These are phyloP conservation scores for Pycnomerus fuliginosus DNA, from an alignment of 2,888 invertebrate species.

Conservation along the genomic window DNA sequence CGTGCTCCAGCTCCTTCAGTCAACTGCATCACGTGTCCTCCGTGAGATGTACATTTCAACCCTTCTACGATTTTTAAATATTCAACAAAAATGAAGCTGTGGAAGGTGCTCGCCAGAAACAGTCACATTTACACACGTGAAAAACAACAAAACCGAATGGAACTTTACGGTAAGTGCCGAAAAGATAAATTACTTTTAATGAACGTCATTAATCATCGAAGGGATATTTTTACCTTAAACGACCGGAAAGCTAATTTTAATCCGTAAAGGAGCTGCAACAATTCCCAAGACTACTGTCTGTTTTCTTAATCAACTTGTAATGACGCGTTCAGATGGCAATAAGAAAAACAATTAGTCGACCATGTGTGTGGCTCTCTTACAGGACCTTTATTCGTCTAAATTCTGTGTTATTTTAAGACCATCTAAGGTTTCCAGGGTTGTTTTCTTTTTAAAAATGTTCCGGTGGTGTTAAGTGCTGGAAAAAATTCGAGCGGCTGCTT, in stretches of 20 bases:
- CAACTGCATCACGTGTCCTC: too few relatives aligned
- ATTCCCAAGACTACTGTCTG: slow-evolving; percentile 14
- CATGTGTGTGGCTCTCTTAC: too few relatives aligned
- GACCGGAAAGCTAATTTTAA: slow-evolving; percentile 6
- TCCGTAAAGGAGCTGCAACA: slow-evolving; percentile 4
- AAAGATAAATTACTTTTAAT: neutral
- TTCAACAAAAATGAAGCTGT: slow-evolving; percentile 51
- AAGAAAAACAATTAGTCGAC: slow-evolving; percentile 7
- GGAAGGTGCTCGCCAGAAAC: slow-evolving; percentile 51
- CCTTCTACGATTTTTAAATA: too few relatives aligned
- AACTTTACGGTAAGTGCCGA: slow-evolving; percentile 40
- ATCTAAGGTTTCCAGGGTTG: too few relatives aligned
- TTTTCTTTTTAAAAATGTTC: too few relatives aligned
- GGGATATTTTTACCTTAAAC: slow-evolving; percentile 1
- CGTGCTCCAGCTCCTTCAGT: too few relatives aligned
- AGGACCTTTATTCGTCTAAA: too few relatives aligned
- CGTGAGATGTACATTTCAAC: too few relatives aligned
- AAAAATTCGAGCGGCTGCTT: slow-evolving; percentile 8
- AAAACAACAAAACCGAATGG: slow-evolving; percentile 38
- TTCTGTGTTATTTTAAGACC: too few relatives aligned
- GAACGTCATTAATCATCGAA: neutral
- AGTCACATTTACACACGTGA: slow-evolving; percentile 47
- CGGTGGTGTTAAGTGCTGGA: neutral
- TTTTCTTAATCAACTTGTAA: slow-evolving; percentile 29
- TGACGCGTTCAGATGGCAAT: slow-evolving; percentile 24